Percentiles rank a stretch among this genome's conserved stretches.
These are phyloP conservation scores for Hystrix brachyura DNA, from an alignment of 2,113 vertebrate genomes.

Conservation along the genomic window DNA sequence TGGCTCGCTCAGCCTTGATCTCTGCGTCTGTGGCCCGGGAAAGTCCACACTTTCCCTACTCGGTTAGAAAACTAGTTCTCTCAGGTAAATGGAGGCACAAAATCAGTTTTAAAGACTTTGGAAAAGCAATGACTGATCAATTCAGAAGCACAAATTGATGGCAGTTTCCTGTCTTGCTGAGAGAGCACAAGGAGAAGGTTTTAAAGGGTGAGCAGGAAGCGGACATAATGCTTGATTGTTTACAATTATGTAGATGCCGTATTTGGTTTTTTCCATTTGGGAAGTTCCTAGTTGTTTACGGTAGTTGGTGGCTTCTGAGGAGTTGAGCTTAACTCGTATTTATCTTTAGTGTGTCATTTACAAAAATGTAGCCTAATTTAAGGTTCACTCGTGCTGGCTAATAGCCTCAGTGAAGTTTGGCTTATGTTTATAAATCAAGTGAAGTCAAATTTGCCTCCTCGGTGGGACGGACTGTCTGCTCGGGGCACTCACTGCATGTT, in stretches of 20 bases:
- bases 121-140: neutral
- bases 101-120: neutral
- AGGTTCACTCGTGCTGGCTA: neutral
- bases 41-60: neutral
- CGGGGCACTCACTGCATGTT: neutral
- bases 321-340: neutral
- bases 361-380: neutral
- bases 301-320: neutral
- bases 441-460: neutral
- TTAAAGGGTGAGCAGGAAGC: neutral
- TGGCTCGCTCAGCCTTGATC: neutral
- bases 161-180: neutral
- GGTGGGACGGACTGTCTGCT: neutral
- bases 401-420: neutral
- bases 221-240: neutral
- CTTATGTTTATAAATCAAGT: neutral
- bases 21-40: neutral
- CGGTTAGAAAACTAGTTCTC: neutral
- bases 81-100: neutral
- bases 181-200: accelerated
- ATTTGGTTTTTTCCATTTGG: too few species aligned
- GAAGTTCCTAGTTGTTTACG: neutral
- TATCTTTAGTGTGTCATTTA: neutral
- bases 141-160: neutral
- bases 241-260: too few species aligned